Evolutionary conservation across 1,140 invertebrate species (phyloP).

Genomic region (Nilaparvata lugens): DNA sequence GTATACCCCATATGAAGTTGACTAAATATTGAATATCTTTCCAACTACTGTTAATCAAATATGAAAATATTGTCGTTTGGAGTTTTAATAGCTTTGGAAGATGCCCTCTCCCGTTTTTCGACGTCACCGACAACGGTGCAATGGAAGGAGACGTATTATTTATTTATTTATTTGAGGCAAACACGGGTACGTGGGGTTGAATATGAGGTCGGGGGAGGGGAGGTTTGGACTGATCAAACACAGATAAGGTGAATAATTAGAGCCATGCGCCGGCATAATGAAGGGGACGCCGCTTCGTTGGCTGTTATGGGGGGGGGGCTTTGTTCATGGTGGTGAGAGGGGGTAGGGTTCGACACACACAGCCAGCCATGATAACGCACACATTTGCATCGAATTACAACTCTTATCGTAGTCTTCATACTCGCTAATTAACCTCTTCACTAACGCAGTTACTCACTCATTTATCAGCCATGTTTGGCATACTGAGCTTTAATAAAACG

Average conservation of each 20-base stretch:
- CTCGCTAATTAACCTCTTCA: slow-evolving; percentile 4
- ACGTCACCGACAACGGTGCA: no score
- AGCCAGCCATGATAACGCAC: neutral
- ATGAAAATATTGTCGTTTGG: no score
- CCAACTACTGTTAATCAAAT: no score
- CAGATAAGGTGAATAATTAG: slow-evolving; percentile 4
- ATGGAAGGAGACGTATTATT: neutral
- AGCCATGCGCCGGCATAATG: slow-evolving; percentile 3
- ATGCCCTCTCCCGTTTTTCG: no score
- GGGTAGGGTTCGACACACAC: neutral
- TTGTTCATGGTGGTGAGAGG: neutral
- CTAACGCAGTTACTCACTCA: slow-evolving; percentile 3
- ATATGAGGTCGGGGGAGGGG: neutral
- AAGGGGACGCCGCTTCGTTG: neutral
- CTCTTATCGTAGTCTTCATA: slow-evolving; percentile 2
- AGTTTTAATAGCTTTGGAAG: no score
- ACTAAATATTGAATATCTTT: no score
- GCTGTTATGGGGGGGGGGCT: neutral
- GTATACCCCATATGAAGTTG: no score
- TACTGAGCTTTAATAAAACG: neutral
- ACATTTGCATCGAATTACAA: slow-evolving; percentile 4
- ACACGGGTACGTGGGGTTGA: neutral
- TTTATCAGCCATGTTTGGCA: neutral
- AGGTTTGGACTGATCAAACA: neutral
- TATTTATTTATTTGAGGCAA: slow-evolving; percentile 1